A percentile compares a stretch with the other conserved stretches of the same genome.
Evolutionary conservation across 2,113 vertebrate species (phyloP).

Genomic region (Otocyon megalotis): DNA sequence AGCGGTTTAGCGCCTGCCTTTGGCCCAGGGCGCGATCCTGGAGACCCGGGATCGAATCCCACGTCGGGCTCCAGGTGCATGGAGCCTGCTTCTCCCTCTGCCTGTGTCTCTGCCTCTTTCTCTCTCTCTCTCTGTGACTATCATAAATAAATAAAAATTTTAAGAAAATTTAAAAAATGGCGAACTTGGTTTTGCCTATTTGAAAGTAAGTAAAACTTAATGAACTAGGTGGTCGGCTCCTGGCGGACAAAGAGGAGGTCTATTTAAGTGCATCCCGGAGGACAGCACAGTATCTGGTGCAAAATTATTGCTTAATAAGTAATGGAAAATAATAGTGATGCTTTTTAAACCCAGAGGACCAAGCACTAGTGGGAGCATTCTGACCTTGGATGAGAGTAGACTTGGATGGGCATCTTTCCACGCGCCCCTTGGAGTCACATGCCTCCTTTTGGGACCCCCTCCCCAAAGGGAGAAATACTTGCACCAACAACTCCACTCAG

Average conservation of each 20-base stretch:
- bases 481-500: background rate
- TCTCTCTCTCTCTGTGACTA: too few relatives aligned
- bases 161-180: too few relatives aligned
- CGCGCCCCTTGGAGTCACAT: background rate
- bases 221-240: background rate
- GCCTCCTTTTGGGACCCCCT: background rate
- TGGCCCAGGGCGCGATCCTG: too few relatives aligned
- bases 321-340: background rate
- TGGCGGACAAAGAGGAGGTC: background rate
- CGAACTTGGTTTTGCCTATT: background rate
- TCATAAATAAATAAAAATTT: too few relatives aligned
- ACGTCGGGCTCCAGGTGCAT: too few relatives aligned
- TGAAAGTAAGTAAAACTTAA: background rate
- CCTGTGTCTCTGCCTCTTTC: too few relatives aligned
- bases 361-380: background rate
- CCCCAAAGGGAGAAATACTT: background rate
- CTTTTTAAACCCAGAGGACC: background rate
- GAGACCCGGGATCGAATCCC: too few relatives aligned
- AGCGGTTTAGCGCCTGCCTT: too few relatives aligned
- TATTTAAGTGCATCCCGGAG: background rate
- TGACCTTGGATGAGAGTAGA: background rate
- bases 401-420: background rate
- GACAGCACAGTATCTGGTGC: background rate
- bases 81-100: too few relatives aligned
- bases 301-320: background rate